phyloP scores from a whole-genome alignment of 2,797 vertebrate species.

The Pseudochromis fuscus region DNA sequence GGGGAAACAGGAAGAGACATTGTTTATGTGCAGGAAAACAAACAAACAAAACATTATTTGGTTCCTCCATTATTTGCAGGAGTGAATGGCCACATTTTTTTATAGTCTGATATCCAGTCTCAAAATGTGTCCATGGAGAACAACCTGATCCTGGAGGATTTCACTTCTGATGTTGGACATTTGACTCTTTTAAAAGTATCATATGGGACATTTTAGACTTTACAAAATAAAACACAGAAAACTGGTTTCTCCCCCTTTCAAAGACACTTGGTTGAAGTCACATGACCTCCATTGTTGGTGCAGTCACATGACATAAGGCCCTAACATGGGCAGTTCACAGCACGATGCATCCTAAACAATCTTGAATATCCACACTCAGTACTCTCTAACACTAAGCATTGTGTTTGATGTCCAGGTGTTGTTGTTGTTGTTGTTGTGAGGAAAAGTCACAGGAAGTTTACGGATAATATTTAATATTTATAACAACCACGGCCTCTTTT shows the following conservation, averaged over 20 bases:
- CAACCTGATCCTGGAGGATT: not conserved
- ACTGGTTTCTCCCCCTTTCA: not conserved
- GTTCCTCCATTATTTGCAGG: no score
- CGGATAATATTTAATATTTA: constrained; percentile 55
- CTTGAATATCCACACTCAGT: not conserved
- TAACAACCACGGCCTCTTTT: constrained; percentile 58
- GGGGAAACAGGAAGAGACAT: not conserved
- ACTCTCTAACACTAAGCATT: not conserved
- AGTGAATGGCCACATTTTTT: not conserved
- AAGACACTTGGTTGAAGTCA: not conserved
- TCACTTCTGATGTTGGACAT: not conserved
- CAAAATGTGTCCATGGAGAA: not conserved
- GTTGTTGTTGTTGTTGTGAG: not conserved
- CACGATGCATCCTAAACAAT: no score
- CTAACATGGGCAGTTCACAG: no score
- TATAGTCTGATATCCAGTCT: not conserved
- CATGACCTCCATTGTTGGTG: not conserved
- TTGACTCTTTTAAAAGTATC: not conserved
- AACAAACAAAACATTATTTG: not conserved
- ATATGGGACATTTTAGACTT: not conserved
- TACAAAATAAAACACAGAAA: not conserved
- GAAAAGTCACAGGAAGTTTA: constrained; percentile 57
- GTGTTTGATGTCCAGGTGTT: constrained; percentile 11
- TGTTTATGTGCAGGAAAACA: not conserved
- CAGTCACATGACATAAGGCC: not conserved